Base-by-base conservation (phyloP, 2,113 vertebrate genomes). In the Sterna hirundo region DNA sequence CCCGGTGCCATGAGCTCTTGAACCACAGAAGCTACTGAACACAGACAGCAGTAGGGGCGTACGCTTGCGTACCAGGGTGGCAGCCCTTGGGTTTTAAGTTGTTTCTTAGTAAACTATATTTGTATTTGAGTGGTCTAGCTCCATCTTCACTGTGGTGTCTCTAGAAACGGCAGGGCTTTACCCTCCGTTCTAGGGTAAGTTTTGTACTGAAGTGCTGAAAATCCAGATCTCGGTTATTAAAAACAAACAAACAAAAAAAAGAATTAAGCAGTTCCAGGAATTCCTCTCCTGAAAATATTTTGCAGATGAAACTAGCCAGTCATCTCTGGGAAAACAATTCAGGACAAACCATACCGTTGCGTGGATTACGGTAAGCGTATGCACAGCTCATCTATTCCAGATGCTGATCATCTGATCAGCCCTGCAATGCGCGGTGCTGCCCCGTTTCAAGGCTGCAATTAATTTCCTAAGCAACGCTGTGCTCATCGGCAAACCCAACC, bases 231-330 rank as follows among this genome's bases (percentile, higher is more conserved):
- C 27, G 32, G 23, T 57, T 90, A 36, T 11, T 70, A 32, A 15
- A 36, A 52, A 27, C 23, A 23, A 17, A 47, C 44, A 46, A 46
- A 46, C 44, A 23, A 40, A 27, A 34, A 14, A 14, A 47, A 25
- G 0, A 47, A 49, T 16, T 14, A 36, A 49, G 32, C 61, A 23
- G n/a, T 88, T 95, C 46, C 17, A 87, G 82, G 81, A 77, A 88
- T 94, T 93, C 36, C 46, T 87, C 58, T 86, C 78, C 86, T 54
- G 80, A 60, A 84, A 83, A 94, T 83, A 90, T 84, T 91, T 95
- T 64, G 8, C 51, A 65, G 74, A 49, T 86, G 72, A 94, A 88
- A 64, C 78, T 72, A 87, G 42, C 36, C 47, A 85, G 74, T 57
- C 66, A 13, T 86, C 76, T 92, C 92, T 93, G 93, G 84, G 89